phyloP scores from a whole-genome alignment of 2,888 invertebrate genomes.

The Rhabditoides inermis region DNA sequence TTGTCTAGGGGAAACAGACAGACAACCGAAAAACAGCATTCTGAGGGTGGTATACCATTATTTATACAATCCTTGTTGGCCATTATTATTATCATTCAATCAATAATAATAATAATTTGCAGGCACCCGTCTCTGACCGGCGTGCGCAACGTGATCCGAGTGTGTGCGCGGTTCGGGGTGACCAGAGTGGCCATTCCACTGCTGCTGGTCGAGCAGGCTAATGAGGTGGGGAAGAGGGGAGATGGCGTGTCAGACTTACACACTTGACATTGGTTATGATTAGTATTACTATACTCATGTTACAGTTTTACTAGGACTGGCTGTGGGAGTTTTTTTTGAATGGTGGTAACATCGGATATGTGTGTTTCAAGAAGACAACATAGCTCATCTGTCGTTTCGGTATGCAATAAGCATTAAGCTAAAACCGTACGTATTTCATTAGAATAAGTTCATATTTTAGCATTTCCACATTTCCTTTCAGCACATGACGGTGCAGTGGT shows the following conservation, averaged over 20 bases:
- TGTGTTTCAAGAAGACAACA: too few relatives aligned
- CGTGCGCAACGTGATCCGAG: constrained; percentile 83
- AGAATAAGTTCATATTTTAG: neutral
- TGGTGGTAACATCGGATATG: too few relatives aligned
- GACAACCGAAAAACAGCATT: too few relatives aligned
- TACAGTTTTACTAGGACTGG: neutral
- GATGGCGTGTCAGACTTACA: too few relatives aligned
- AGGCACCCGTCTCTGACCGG: constrained; percentile 83
- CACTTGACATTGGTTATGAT: too few relatives aligned
- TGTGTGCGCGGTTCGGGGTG: constrained; percentile 86
- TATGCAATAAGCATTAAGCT: neutral
- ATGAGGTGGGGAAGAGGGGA: constrained; percentile 72
- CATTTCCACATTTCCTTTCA: constrained; percentile 41
- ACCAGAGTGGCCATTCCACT: constrained; percentile 86
- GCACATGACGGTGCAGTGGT: constrained; percentile 85
- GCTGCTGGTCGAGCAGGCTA: constrained; percentile 81
- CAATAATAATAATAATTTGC: too few relatives aligned
- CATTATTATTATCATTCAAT: too few relatives aligned
- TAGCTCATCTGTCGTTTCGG: too few relatives aligned
- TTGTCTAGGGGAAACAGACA: too few relatives aligned
- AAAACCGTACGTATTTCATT: neutral
- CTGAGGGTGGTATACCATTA: too few relatives aligned
- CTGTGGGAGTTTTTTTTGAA: neutral
- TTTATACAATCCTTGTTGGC: too few relatives aligned
- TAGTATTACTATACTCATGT: neutral